Evolutionary conservation across 2,113 vertebrate genomes (phyloP).

Genomic region (Malaclemys terrapin): DNA sequence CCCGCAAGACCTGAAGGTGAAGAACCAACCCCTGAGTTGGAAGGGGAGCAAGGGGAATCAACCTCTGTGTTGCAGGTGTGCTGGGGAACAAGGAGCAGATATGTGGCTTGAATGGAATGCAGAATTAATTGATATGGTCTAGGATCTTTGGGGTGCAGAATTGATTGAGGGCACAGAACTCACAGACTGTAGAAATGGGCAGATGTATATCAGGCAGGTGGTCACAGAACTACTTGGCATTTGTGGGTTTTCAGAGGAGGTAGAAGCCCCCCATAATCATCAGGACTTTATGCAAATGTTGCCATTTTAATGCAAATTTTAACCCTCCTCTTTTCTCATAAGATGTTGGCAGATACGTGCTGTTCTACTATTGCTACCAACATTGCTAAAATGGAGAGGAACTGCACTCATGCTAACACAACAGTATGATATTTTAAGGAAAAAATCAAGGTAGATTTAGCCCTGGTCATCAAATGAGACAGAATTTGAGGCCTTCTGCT

Average conservation of each 20-base stretch:
- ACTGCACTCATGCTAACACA: background rate
- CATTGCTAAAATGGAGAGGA: background rate
- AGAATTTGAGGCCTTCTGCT: background rate
- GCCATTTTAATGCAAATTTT: background rate
- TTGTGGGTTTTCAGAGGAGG: background rate
- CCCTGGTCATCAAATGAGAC: background rate
- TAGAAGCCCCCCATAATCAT: background rate
- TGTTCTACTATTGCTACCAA: background rate
- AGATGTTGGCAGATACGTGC: background rate
- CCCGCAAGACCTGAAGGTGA: background rate
- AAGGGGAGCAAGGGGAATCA: background rate
- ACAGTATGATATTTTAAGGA: background rate
- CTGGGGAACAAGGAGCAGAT: background rate
- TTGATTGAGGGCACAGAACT: background rate
- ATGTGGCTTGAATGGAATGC: background rate
- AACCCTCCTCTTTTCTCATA: background rate
- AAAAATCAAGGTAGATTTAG: background rate
- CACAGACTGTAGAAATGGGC: background rate
- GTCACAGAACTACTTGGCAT: background rate
- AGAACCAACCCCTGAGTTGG: background rate
- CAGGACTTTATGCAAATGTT: background rate
- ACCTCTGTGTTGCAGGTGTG: background rate
- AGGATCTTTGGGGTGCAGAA: background rate
- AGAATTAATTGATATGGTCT: background rate
- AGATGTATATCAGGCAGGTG: background rate